Conservation (phyloP, 2,797 vertebrate genomes). For the Microctenopoma steveboyesi region DNA sequence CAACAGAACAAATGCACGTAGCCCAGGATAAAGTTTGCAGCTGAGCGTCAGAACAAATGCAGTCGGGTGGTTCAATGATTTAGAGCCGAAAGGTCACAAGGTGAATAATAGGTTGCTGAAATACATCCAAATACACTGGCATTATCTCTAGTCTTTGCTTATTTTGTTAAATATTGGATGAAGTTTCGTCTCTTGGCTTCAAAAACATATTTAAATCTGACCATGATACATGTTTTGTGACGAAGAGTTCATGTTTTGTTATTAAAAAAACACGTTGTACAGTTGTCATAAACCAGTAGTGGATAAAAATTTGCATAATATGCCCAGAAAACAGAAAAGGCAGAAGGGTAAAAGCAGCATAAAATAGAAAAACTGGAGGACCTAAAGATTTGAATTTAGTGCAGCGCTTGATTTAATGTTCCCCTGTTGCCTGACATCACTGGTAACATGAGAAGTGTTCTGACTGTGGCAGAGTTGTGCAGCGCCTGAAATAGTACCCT, state of each 20-base stretch:
- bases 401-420: background rate
- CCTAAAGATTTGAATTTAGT: background rate
- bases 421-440: slow-evolving; percentile 1
- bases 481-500: slow-evolving; percentile 17
- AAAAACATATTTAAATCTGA: background rate
- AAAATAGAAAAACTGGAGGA: background rate
- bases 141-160: background rate
- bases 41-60: no score
- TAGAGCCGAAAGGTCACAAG: no score
- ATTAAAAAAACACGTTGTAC: no score
- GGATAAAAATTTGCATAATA: background rate
- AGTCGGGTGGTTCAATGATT: no score
- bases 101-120: no score
- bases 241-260: background rate
- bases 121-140: background rate
- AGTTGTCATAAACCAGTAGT: background rate
- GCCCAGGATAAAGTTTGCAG: no score
- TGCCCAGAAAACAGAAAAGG: background rate
- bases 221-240: background rate
- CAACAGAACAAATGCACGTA: no score
- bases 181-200: background rate
- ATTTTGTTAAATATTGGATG: no score
- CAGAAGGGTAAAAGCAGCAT: background rate
- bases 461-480: background rate
- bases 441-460: slow-evolving; percentile 1